Conservation (phyloP, 92 coral and sea anemone species). For the Diadumene lineata region DNA sequence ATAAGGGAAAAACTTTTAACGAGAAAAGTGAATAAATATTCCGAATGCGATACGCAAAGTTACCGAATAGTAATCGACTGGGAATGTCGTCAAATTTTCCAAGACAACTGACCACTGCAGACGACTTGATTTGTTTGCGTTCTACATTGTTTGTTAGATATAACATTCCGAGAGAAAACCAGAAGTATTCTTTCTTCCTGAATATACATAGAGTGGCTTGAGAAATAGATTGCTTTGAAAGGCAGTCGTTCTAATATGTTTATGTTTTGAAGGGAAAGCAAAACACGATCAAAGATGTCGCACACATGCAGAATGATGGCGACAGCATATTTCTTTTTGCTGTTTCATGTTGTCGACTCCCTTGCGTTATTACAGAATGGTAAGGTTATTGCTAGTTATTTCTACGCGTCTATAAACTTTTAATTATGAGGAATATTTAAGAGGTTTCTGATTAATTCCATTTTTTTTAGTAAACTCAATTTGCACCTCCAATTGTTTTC, state of each 20-base stretch:
- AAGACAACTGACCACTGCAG: not conserved
- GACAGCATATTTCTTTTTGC: not conserved
- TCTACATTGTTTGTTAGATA: not conserved
- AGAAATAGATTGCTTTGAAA: no score
- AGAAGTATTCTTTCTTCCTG: no score
- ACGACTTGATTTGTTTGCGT: not conserved
- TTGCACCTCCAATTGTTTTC: no score
- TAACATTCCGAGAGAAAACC: no score
- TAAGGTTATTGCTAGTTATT: not conserved
- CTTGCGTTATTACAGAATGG: not conserved
- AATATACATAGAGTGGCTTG: no score
- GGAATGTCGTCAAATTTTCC: not conserved
- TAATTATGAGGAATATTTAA: not conserved
- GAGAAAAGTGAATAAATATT: not conserved
- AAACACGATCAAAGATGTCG: not conserved
- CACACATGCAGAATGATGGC: no score
- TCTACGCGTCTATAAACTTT: not conserved
- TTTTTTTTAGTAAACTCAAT: no score
- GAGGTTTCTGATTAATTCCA: not conserved
- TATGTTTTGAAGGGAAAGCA: not conserved
- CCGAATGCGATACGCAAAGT: not conserved
- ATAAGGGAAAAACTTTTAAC: not conserved
- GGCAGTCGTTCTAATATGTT: no score
- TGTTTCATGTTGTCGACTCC: not conserved
- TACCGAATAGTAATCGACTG: slow-evolving; percentile 15